Conservation (phyloP, 1,140 invertebrate species). For the Condylostylus longicornis region DNA sequence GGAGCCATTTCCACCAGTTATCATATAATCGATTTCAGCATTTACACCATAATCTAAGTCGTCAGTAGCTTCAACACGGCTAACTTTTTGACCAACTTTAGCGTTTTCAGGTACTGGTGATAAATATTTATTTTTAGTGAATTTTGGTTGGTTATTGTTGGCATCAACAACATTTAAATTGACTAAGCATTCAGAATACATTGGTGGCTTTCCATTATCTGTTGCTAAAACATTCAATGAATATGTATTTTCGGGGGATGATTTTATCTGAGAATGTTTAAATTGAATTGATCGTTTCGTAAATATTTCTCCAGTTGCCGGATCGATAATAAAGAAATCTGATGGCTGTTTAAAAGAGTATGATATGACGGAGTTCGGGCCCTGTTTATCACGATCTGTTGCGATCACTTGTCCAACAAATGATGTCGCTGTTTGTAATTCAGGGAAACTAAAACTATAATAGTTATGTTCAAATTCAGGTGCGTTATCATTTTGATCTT, state of each 20-base stretch:
- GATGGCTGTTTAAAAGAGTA: conserved; percentile 83
- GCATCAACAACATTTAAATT: conserved; percentile 80
- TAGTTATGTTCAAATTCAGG: conserved; percentile 77
- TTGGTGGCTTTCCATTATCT: conserved; percentile 83
- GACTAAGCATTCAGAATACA: conserved; percentile 69
- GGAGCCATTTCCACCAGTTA: conserved; percentile 62
- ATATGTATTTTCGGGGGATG: conserved; percentile 78
- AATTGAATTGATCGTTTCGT: conserved; percentile 71
- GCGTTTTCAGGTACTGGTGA: conserved; percentile 70
- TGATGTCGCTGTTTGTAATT: conserved; percentile 58
- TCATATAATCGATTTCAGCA: conserved; percentile 68
- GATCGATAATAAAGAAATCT: conserved; percentile 78
- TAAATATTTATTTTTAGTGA: conserved; percentile 56
- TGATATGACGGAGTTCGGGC: conserved; percentile 84
- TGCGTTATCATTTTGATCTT: conserved; percentile 89
- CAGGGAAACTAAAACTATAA: conserved; percentile 82
- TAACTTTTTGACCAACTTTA: conserved; percentile 47
- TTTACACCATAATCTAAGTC: conserved; percentile 69
- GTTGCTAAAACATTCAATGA: conserved; percentile 70
- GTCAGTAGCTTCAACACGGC: conserved; percentile 61
- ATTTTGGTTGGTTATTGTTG: conserved; percentile 76
- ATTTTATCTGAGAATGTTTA: conserved; percentile 57
- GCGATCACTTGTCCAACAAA: conserved; percentile 81
- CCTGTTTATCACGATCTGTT: conserved; percentile 77
- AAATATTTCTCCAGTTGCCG: conserved; percentile 75